A percentile compares a stretch with the other conserved stretches of the same genome.
These are phyloP conservation scores for Muricea muricata DNA, from an alignment of 92 coral and sea anemone genomes.

Conservation along the genomic window DNA sequence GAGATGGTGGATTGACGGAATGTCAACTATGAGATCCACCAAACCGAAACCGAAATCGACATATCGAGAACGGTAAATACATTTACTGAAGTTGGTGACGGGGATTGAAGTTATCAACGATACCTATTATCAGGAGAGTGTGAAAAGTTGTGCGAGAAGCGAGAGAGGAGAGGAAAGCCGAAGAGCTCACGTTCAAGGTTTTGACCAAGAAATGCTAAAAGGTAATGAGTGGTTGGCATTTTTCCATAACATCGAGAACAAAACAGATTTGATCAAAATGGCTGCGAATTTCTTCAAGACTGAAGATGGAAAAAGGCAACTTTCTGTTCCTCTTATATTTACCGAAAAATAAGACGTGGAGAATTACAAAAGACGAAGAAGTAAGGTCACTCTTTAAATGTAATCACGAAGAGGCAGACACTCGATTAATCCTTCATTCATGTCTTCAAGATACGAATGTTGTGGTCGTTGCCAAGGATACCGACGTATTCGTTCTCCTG, in stretches of 20 bases:
- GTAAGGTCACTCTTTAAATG: neutral
- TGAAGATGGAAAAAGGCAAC: neutral
- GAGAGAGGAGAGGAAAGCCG: neutral
- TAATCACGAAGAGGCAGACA: constrained; percentile 2
- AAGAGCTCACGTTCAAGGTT: neutral
- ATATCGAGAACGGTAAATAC: neutral
- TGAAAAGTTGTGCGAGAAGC: neutral
- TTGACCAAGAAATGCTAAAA: neutral
- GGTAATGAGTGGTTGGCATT: neutral
- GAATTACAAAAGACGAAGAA: neutral
- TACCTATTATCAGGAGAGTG: neutral
- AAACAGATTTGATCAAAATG: neutral
- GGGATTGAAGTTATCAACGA: neutral
- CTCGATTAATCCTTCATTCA: neutral
- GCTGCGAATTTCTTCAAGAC: neutral
- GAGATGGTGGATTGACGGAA: constrained; percentile 9
- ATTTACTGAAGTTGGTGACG: neutral
- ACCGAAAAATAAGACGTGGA: neutral
- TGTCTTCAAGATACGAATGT: neutral
- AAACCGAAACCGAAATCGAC: neutral
- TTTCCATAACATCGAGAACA: constrained; percentile 5
- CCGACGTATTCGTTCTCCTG: neutral
- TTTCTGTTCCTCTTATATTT: neutral
- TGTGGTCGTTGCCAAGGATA: neutral
- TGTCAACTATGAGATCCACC: neutral